A percentile compares a stretch with the other conserved stretches of the same genome.
Evolutionary conservation across 2,113 vertebrate species (phyloP).

Genomic region (Lasiurus cinereus): DNA sequence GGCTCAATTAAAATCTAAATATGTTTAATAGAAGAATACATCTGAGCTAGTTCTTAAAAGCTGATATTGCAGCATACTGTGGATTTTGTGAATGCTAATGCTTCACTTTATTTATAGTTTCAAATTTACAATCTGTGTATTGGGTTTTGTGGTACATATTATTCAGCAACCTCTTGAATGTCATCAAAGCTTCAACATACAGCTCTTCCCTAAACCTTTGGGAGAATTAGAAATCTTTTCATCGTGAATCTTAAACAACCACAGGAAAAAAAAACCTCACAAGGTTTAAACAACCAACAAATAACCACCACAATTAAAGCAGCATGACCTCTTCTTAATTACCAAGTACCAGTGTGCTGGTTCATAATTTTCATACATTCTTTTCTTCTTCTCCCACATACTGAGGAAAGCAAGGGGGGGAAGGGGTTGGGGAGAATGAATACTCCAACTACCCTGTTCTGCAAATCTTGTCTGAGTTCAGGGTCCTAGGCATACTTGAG

Average conservation of each 20-base stretch:
- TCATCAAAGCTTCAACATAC: background rate
- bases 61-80: background rate
- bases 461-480: background rate
- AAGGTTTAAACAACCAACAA: background rate
- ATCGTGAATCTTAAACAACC: background rate
- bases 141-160: conserved; percentile 1
- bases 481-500: background rate
- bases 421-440: background rate
- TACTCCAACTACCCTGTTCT: background rate
- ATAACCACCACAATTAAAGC: background rate
- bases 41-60: background rate
- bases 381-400: background rate
- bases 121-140: background rate
- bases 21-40: conserved; percentile 13
- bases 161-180: background rate
- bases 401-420: background rate
- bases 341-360: background rate
- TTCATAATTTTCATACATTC: background rate
- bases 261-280: background rate
- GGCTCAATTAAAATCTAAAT: conserved; percentile 4
- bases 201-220: background rate
- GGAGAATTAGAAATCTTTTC: conserved; percentile 36
- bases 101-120: conserved; percentile 17
- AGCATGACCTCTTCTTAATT: background rate
- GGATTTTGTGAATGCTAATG: background rate